phyloP scores from a whole-genome alignment of 1,140 invertebrate genomes.

The Steinernema feltiae region DNA sequence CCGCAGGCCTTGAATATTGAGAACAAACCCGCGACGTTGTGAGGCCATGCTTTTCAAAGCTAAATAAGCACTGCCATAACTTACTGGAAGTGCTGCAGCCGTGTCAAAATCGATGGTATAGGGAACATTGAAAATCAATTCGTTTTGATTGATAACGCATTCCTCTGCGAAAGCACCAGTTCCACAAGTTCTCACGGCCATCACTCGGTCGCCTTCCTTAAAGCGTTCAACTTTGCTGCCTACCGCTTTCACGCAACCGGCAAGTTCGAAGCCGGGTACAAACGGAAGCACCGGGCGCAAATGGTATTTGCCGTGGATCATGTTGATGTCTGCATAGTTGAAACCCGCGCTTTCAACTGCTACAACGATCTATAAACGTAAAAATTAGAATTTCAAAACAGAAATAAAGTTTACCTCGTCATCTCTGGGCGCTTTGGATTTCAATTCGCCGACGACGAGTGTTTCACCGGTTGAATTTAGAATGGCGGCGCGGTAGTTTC shows the following conservation, averaged over 20 bases:
- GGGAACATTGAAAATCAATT: slow-evolving; percentile 33
- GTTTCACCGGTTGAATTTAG: background rate
- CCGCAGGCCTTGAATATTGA: background rate
- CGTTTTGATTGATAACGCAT: slow-evolving; percentile 30
- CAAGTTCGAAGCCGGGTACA: slow-evolving; percentile 40
- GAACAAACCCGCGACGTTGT: slow-evolving; percentile 32
- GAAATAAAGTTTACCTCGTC: background rate
- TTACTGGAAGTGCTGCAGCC: slow-evolving; percentile 30
- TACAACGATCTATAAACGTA: slow-evolving; percentile 25
- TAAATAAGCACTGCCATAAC: slow-evolving; percentile 40
- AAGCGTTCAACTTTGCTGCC: slow-evolving; percentile 35
- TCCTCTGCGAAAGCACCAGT: slow-evolving; percentile 37
- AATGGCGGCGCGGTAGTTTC: background rate
- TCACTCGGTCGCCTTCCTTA: slow-evolving; percentile 41
- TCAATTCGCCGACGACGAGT: background rate
- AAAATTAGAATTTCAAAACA: slow-evolving; percentile 16
- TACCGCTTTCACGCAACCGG: slow-evolving; percentile 30
- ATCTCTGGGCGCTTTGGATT: background rate
- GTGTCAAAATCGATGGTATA: slow-evolving; percentile 36
- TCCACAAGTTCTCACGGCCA: slow-evolving; percentile 24
- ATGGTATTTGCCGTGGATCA: slow-evolving; percentile 39
- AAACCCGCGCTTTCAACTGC: slow-evolving; percentile 40
- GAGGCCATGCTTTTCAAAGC: slow-evolving; percentile 34
- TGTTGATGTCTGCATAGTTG: slow-evolving; percentile 39
- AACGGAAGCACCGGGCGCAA: slow-evolving; percentile 36